A percentile compares a stretch with the other conserved stretches of the same genome.
phyloP scores from a whole-genome alignment of 2,797 vertebrate genomes.

The Gephyroberyx darwinii region DNA sequence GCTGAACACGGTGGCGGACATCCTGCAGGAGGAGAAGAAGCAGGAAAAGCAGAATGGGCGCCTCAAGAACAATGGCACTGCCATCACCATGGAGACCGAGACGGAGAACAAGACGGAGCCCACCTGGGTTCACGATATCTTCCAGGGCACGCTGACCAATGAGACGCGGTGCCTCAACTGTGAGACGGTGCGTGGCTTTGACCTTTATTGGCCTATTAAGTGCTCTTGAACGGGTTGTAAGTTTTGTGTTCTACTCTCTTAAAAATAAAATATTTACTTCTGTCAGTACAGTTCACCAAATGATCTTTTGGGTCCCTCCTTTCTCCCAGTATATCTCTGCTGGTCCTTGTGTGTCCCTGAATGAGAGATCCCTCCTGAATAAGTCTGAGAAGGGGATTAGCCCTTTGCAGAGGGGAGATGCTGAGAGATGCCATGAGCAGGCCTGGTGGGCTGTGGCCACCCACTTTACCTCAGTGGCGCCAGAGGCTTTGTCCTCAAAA shows the following conservation, averaged over 20 bases:
- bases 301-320: background rate
- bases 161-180: conserved; percentile 99
- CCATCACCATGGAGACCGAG: conserved; percentile 79
- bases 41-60: conserved; percentile 96
- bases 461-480: conserved; percentile 39
- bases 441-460: conserved; percentile 26
- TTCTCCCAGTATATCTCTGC: conserved; percentile 26
- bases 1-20: conserved; percentile 97
- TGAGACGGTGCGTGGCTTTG: conserved; percentile 87
- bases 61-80: conserved; percentile 91
- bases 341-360: conserved; percentile 4
- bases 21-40: conserved; percentile 97
- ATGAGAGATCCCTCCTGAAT: conserved; percentile 14
- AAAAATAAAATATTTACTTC: background rate
- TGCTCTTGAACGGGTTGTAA: background rate
- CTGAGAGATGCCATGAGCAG: conserved; percentile 17
- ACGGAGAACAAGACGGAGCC: conserved; percentile 89
- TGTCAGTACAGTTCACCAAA: background rate
- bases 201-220: background rate
- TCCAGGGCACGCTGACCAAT: conserved; percentile 98
- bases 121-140: conserved; percentile 98
- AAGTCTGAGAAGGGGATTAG: conserved; percentile 27
- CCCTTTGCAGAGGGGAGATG: conserved; percentile 22
- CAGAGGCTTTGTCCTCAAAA: conserved; percentile 50
- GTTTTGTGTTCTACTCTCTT: background rate